These are phyloP conservation scores for Heteromyza rotundicornis DNA, from an alignment of 2,888 invertebrate genomes.

Conservation along the genomic window DNA sequence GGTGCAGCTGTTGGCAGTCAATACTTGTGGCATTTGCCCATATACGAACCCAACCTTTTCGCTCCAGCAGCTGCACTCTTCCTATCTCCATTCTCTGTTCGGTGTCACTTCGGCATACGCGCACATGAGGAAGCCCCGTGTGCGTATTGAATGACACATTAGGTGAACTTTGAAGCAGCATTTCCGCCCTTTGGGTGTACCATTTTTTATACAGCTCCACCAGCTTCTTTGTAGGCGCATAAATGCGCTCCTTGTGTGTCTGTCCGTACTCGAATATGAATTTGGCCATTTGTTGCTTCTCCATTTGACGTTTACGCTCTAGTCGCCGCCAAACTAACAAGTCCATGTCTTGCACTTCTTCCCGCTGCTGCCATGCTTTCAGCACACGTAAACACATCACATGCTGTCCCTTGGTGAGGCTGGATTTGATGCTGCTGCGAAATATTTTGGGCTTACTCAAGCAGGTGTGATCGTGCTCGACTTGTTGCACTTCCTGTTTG, in stretches of 20 bases:
- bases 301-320: constrained; percentile 32
- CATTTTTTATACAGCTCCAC: constrained; percentile 41
- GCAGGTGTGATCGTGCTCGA: constrained; percentile 36
- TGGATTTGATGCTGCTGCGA: constrained; percentile 35
- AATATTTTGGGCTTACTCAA: constrained; percentile 32
- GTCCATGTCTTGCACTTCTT: constrained; percentile 34
- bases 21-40: constrained; percentile 18
- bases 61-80: constrained; percentile 34
- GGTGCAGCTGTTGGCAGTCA: constrained; percentile 34
- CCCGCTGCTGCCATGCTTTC: constrained; percentile 32
- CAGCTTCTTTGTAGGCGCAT: constrained; percentile 37
- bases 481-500: constrained; percentile 23
- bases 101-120: constrained; percentile 33
- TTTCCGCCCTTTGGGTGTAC: constrained; percentile 31
- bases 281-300: constrained; percentile 40
- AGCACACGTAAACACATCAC: constrained; percentile 42
- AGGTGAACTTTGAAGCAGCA: constrained; percentile 26
- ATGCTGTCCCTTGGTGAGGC: constrained; percentile 40
- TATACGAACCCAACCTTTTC: constrained; percentile 25
- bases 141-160: constrained; percentile 40
- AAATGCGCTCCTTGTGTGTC: constrained; percentile 38
- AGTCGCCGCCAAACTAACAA: constrained; percentile 35
- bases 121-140: constrained; percentile 49
- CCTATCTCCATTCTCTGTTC: constrained; percentile 33
- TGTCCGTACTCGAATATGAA: constrained; percentile 38